phyloP scores from a whole-genome alignment of 1,140 invertebrate species.

The Drosophila parabipectinata region DNA sequence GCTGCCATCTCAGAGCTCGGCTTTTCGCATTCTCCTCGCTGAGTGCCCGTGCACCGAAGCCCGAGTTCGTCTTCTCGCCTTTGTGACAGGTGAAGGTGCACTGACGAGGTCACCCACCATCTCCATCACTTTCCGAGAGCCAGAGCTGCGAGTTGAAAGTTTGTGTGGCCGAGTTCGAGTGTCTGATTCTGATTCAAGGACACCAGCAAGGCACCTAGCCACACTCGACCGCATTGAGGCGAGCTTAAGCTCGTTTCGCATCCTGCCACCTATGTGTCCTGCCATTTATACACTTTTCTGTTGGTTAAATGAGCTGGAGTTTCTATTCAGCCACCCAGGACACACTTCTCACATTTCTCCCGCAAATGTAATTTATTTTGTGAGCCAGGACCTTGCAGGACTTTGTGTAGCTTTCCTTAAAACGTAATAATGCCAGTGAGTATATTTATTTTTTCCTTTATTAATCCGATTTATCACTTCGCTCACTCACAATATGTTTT shows the following conservation, averaged over 20 bases:
- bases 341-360: not conserved
- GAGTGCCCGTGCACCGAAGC: constrained; percentile 51
- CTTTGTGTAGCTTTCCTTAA: not conserved
- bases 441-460: not conserved
- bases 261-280: constrained; percentile 33
- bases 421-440: constrained; percentile 1
- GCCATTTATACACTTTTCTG: constrained; percentile 37
- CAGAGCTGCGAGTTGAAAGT: constrained; percentile 20
- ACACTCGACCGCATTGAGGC: constrained; percentile 39
- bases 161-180: constrained; percentile 40
- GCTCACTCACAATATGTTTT: not conserved
- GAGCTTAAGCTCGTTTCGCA: constrained; percentile 29
- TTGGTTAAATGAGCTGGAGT: constrained; percentile 14
- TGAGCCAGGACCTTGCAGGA: not conserved
- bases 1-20: constrained; percentile 51
- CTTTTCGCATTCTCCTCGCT: constrained; percentile 36
- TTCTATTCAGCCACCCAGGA: constrained; percentile 3
- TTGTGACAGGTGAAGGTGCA: constrained; percentile 64
- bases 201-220: constrained; percentile 20
- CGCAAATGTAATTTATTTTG: constrained; percentile 1
- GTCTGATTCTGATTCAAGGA: constrained; percentile 51
- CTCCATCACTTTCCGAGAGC: not conserved
- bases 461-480: not conserved
- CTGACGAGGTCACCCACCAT: constrained; percentile 39
- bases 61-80: not conserved